Percentiles rank a stretch among this genome's conserved stretches.
Conservation (phyloP, 2,888 invertebrate genomes). For the Phyllotreta striolata region DNA sequence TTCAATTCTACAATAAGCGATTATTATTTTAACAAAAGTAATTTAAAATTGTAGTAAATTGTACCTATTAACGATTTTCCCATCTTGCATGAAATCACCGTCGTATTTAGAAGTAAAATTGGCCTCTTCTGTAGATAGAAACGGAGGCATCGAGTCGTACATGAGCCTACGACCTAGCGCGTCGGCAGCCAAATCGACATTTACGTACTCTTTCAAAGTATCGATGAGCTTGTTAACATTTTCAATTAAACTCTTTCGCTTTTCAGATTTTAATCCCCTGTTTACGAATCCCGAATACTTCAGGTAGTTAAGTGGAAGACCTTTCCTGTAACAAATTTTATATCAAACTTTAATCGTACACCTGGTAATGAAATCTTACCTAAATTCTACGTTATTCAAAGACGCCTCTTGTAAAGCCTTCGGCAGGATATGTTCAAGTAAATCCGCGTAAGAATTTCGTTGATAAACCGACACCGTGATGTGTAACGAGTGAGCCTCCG, state of each 20-base stretch:
- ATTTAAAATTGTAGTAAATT: conserved; percentile 16
- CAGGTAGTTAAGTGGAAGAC: conserved; percentile 82
- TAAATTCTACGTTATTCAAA: conserved; percentile 72
- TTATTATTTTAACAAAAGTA: neutral
- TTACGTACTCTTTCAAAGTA: conserved; percentile 68
- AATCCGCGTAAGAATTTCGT: conserved; percentile 88
- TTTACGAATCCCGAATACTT: conserved; percentile 77
- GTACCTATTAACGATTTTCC: conserved; percentile 67
- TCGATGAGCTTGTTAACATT: conserved; percentile 67
- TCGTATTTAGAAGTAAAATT: conserved; percentile 76
- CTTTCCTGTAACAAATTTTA: conserved; percentile 58
- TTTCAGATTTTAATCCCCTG: conserved; percentile 63
- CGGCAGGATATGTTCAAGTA: conserved; percentile 82
- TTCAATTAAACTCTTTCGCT: conserved; percentile 61
- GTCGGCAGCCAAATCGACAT: conserved; percentile 84
- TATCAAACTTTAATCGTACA: no score
- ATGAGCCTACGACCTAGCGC: conserved; percentile 85
- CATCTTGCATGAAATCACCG: conserved; percentile 73
- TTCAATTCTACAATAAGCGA: conserved; percentile 65
- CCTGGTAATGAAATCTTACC: conserved; percentile 45
- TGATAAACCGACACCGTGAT: conserved; percentile 94
- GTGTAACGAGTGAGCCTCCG: conserved; percentile 88
- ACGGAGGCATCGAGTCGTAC: conserved; percentile 88
- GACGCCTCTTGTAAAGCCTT: conserved; percentile 78
- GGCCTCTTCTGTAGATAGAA: conserved; percentile 72